Evolutionary conservation across 1,140 invertebrate species (phyloP).

Genomic region (Neodiprion virginianus): DNA sequence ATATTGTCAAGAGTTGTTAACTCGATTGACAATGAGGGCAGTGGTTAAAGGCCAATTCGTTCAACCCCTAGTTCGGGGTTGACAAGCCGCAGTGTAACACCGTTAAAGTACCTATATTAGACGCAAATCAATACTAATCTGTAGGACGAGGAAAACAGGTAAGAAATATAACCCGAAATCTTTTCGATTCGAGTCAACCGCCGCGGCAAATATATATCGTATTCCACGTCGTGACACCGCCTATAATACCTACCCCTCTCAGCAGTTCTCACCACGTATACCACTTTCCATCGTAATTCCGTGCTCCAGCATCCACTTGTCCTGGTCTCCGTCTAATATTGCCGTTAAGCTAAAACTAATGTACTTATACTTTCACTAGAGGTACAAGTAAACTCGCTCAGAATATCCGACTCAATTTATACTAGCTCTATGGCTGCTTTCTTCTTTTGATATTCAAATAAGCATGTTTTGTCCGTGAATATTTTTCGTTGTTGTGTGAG

Average conservation of each 20-base stretch:
- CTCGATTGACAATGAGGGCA: too few relatives aligned
- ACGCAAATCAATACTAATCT: conserved; percentile 43
- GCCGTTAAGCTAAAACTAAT: neutral
- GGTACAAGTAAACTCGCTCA: neutral
- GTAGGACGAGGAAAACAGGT: conserved; percentile 48
- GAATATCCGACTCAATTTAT: neutral
- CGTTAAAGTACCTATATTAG: conserved; percentile 15
- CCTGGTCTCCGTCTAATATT: neutral
- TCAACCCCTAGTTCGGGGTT: too few relatives aligned
- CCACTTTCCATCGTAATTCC: conserved; percentile 54
- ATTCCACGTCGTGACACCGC: conserved; percentile 44
- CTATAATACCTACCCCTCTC: conserved; percentile 9
- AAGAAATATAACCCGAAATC: conserved; percentile 51
- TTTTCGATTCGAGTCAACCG: conserved; percentile 48
- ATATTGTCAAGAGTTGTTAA: too few relatives aligned
- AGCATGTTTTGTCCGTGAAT: too few relatives aligned
- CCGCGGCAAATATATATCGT: conserved; percentile 46
- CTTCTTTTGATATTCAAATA: too few relatives aligned
- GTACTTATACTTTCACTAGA: neutral
- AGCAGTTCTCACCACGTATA: conserved; percentile 43
- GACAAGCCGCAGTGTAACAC: too few relatives aligned
- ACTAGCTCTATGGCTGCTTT: too few relatives aligned
- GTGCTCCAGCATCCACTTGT: conserved; percentile 28
- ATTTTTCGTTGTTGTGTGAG: too few relatives aligned
- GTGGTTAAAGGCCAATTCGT: too few relatives aligned